These are phyloP conservation scores for Pogonomyrmex californicus DNA, from an alignment of 1,140 invertebrate species.

Conservation along the genomic window DNA sequence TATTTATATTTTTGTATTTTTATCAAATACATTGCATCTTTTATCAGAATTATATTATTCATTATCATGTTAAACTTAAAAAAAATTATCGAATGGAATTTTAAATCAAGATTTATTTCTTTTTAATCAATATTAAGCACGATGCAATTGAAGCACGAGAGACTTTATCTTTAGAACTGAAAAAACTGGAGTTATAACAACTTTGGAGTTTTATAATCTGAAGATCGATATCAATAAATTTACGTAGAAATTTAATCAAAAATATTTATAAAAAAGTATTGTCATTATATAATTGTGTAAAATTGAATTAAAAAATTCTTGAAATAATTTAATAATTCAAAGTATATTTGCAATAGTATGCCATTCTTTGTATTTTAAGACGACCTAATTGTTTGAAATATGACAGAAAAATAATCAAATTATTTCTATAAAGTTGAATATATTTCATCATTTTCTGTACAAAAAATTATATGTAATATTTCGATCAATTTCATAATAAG, in stretches of 20 bases:
- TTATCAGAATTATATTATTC: background rate
- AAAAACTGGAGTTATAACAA: background rate
- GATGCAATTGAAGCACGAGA: background rate
- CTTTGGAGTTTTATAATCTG: background rate
- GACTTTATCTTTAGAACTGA: background rate
- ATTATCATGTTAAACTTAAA: background rate
- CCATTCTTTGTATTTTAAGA: background rate
- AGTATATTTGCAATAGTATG: background rate
- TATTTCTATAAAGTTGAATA: slow-evolving; percentile 3
- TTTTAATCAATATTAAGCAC: slow-evolving; percentile 22
- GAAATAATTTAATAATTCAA: background rate
- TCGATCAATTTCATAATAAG: background rate
- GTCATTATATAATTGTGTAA: background rate
- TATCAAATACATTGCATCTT: background rate
- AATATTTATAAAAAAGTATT: background rate
- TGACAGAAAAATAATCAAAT: background rate
- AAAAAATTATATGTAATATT: background rate
- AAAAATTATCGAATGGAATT: slow-evolving; percentile 1
- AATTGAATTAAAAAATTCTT: background rate
- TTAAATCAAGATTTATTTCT: background rate
- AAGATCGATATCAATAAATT: slow-evolving; percentile 23
- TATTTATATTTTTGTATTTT: background rate
- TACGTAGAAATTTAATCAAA: slow-evolving; percentile 18
- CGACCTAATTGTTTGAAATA: background rate
- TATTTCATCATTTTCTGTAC: background rate